A percentile compares a stretch with the other conserved stretches of the same genome.
phyloP scores from a whole-genome alignment of 2,888 invertebrate species.

The Cryptus viduatorius region DNA sequence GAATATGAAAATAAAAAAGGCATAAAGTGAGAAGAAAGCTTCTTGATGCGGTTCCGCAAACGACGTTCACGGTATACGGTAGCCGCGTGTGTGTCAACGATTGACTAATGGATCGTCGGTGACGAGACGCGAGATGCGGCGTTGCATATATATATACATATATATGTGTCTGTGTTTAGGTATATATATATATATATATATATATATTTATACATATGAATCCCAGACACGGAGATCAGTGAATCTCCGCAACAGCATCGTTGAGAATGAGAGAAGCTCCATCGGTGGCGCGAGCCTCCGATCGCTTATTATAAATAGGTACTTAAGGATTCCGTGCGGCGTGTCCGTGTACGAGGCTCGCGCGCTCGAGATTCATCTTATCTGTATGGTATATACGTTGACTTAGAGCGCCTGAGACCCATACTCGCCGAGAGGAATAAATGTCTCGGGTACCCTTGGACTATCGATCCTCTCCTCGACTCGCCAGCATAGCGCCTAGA shows the following conservation, averaged over 20 bases:
- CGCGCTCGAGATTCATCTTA: conserved; percentile 75
- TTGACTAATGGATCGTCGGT: conserved; percentile 79
- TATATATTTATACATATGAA: conserved; percentile 48
- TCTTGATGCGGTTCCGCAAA: conserved; percentile 23
- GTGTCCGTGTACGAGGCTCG: conserved; percentile 47
- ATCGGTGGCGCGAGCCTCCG: conserved; percentile 37
- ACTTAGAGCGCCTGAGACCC: conserved; percentile 60
- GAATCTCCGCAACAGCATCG: conserved; percentile 68
- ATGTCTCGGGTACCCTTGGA: conserved; percentile 55
- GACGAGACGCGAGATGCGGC: conserved; percentile 68
- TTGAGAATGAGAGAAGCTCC: conserved; percentile 24
- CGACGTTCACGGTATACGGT: conserved; percentile 38
- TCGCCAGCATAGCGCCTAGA: conserved; percentile 39
- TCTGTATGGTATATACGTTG: conserved; percentile 60
- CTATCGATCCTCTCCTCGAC: conserved; percentile 61
- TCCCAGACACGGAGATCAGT: conserved; percentile 66
- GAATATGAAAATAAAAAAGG: background rate
- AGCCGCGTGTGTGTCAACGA: conserved; percentile 74
- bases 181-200: conserved; percentile 1
- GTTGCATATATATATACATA: conserved; percentile 36
- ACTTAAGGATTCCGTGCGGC: conserved; percentile 70
- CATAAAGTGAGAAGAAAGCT: background rate
- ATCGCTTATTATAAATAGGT: conserved; percentile 79
- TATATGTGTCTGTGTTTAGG: background rate
- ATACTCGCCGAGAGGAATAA: conserved; percentile 44